Conservation (phyloP, 2,797 vertebrate genomes). For the Pelobates cultripes region DNA sequence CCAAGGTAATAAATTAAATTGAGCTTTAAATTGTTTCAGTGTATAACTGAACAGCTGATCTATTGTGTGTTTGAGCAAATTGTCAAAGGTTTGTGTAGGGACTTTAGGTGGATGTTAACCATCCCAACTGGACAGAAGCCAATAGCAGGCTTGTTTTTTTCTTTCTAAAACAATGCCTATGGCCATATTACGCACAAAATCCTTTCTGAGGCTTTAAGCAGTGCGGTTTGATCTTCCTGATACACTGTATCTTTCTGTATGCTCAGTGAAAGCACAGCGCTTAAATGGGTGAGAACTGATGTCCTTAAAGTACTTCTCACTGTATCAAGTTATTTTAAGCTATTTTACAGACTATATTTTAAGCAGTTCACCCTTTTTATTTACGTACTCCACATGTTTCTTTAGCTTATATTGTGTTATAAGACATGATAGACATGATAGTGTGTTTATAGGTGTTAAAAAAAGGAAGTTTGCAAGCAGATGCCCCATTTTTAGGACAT, state of each 20-base stretch:
- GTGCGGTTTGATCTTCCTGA: constrained; percentile 41
- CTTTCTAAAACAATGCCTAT: constrained; percentile 54
- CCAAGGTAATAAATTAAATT: constrained; percentile 36
- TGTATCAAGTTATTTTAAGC: not conserved
- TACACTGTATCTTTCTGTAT: not conserved
- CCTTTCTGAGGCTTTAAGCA: constrained; percentile 19
- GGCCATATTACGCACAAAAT: constrained; percentile 56
- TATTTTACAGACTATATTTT: not conserved
- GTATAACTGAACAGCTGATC: constrained; percentile 57
- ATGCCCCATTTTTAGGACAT: too few relatives aligned
- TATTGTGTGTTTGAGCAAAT: constrained; percentile 59
- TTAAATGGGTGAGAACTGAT: not conserved
- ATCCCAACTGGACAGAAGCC: constrained; percentile 61
- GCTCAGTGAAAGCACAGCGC: not conserved
- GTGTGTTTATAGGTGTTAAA: too few relatives aligned
- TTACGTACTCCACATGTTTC: not conserved
- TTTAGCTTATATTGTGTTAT: not conserved
- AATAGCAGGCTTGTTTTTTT: constrained; percentile 58
- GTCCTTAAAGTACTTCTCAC: not conserved
- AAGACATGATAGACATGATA: too few relatives aligned
- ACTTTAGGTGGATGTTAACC: constrained; percentile 58
- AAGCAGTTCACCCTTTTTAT: not conserved
- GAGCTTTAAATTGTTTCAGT: constrained; percentile 29
- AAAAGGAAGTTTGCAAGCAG: too few relatives aligned
- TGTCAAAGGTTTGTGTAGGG: constrained; percentile 59